Percentiles rank a stretch among this genome's conserved stretches.
phyloP scores from a whole-genome alignment of 2,797 vertebrate genomes.

The Apogon talboti region DNA sequence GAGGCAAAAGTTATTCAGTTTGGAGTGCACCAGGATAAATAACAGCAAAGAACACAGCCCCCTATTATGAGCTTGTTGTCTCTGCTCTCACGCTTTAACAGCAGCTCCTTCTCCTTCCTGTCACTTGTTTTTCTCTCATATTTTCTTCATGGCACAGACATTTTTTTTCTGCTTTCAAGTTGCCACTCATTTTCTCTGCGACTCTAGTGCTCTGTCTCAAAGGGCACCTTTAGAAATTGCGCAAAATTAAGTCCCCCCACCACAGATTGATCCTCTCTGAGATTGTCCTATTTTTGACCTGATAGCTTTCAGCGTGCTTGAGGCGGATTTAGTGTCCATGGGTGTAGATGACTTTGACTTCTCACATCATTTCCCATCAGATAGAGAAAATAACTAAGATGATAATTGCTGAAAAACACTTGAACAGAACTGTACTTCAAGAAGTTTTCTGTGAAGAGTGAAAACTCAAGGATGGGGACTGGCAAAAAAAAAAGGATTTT shows the following conservation, averaged over 20 bases:
- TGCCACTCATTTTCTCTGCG: conserved; percentile 49
- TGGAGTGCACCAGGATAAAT: conserved; percentile 41
- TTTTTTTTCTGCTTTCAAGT: conserved; percentile 59
- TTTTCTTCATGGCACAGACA: conserved; percentile 41
- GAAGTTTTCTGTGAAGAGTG: conserved; percentile 3
- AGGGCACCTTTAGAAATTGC: conserved; percentile 43
- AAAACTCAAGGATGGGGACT: too few relatives aligned
- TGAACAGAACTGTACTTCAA: conserved; percentile 11
- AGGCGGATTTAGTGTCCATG: conserved; percentile 34
- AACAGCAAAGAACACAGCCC: conserved; percentile 33
- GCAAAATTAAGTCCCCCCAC: conserved; percentile 49
- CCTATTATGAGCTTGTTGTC: conserved; percentile 36
- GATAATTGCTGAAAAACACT: conserved; percentile 25
- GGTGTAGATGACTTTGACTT: conserved; percentile 17
- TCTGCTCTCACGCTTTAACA: conserved; percentile 35
- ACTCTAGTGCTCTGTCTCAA: conserved; percentile 30
- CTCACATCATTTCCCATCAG: conserved; percentile 8
- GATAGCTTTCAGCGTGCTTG: conserved; percentile 30
- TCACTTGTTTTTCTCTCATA: conserved; percentile 13
- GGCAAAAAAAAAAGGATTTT: neutral
- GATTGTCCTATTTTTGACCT: conserved; percentile 51
- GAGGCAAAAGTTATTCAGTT: conserved; percentile 38
- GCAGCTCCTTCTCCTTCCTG: conserved; percentile 8
- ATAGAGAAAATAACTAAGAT: conserved; percentile 12
- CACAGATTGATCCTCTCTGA: conserved; percentile 44